These are phyloP conservation scores for Agriopis marginaria DNA, from an alignment of 2,888 invertebrate genomes.

Conservation along the genomic window DNA sequence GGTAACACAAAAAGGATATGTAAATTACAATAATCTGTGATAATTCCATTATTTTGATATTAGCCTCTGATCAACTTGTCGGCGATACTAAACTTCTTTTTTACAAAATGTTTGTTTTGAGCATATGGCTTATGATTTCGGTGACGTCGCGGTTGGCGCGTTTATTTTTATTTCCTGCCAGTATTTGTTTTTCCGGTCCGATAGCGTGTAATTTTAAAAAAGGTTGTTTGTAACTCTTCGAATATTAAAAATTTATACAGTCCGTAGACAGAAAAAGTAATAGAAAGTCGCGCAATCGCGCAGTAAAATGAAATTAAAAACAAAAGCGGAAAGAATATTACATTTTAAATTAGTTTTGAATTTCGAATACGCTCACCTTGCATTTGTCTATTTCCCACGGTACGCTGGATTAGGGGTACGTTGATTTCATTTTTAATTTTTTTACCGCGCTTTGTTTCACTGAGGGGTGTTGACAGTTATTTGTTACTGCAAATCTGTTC, in stretches of 20 bases:
- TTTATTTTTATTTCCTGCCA: slow-evolving; percentile 52
- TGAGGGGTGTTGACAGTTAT: slow-evolving; percentile 86
- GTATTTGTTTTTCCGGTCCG: slow-evolving; percentile 50
- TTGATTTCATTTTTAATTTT: slow-evolving; percentile 77
- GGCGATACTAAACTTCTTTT: slow-evolving; percentile 58
- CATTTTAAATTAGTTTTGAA: slow-evolving; percentile 85
- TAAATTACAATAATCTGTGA: slow-evolving; percentile 84
- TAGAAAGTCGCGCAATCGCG: slow-evolving; percentile 39
- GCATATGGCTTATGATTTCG: slow-evolving; percentile 71
- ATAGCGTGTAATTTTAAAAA: slow-evolving; percentile 47
- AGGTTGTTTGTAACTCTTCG: slow-evolving; percentile 16
- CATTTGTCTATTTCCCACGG: slow-evolving; percentile 83
- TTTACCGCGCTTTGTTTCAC: slow-evolving; percentile 81
- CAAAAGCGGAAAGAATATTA: slow-evolving; percentile 79
- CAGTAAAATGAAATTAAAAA: slow-evolving; percentile 47
- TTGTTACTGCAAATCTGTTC: slow-evolving; percentile 80
- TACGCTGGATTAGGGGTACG: slow-evolving; percentile 75
- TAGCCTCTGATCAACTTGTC: slow-evolving; percentile 82
- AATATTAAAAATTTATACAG: slow-evolving; percentile 28
- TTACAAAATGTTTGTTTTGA: slow-evolving; percentile 75
- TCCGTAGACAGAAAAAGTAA: slow-evolving; percentile 38
- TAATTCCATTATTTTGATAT: slow-evolving; percentile 83
- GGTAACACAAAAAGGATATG: slow-evolving; percentile 81
- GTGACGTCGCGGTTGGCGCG: slow-evolving; percentile 51
- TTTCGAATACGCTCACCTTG: slow-evolving; percentile 83